Percentiles rank a stretch among this genome's conserved stretches.
phyloP scores from a whole-genome alignment of 2,113 vertebrate genomes.

The Chamaetylas fuelleborni region DNA sequence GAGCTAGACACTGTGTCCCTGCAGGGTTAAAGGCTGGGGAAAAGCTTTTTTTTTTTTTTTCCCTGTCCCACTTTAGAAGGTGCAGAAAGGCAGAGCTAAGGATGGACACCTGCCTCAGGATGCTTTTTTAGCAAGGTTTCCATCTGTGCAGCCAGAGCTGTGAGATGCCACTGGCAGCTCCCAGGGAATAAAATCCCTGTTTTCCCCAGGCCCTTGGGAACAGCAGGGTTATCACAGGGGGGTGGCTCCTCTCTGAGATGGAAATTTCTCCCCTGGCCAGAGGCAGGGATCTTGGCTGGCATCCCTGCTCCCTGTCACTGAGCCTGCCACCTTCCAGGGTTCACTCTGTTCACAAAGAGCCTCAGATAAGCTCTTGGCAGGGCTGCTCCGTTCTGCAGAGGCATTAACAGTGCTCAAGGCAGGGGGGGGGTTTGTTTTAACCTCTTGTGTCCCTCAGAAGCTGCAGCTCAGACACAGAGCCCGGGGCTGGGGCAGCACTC shows the following conservation, averaged over 20 bases:
- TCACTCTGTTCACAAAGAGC: constrained; percentile 64
- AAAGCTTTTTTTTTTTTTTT: too few relatives aligned
- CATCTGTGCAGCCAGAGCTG: accelerated
- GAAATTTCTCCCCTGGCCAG: constrained; percentile 74
- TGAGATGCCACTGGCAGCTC: neutral
- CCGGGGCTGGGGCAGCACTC: accelerated
- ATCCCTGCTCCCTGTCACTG: constrained; percentile 27
- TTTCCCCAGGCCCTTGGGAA: neutral
- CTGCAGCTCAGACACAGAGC: neutral
- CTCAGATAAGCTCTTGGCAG: constrained; percentile 70
- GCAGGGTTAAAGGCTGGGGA: accelerated
- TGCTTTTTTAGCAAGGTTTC: neutral
- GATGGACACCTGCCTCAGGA: neutral
- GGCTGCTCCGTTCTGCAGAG: neutral
- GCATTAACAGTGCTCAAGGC: neutral
- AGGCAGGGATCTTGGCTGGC: constrained; percentile 43
- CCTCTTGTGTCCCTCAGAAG: neutral
- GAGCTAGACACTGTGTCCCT: neutral
- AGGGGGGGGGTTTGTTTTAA: neutral
- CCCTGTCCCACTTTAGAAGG: neutral
- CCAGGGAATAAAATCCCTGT: neutral
- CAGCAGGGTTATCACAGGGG: neutral
- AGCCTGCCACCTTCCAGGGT: constrained; percentile 54
- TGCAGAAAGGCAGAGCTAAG: neutral
- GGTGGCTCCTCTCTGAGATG: constrained; percentile 60